Evolutionary conservation across 2,888 invertebrate species (phyloP).

Genomic region (Napeogenes sylphis): DNA sequence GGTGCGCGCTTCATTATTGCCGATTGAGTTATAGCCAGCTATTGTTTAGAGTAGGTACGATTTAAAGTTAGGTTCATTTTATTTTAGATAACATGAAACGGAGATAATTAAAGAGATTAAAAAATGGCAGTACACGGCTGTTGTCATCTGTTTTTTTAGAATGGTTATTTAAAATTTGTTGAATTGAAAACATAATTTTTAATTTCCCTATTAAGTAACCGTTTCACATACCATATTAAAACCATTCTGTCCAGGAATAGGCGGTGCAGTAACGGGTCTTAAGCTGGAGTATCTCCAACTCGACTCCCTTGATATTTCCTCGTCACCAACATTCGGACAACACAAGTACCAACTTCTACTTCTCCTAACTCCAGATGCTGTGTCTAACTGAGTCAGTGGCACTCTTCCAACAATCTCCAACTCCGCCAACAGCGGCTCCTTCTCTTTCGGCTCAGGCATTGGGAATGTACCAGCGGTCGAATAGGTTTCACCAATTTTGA

Average conservation of each 20-base stretch:
- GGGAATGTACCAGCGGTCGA: conserved; percentile 73
- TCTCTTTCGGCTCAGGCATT: conserved; percentile 69
- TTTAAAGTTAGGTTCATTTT: too few relatives aligned
- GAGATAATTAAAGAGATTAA: too few relatives aligned
- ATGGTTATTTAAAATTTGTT: too few relatives aligned
- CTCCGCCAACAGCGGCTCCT: conserved; percentile 65
- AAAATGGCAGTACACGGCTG: too few relatives aligned
- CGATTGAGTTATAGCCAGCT: too few relatives aligned
- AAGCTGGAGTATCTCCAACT: conserved; percentile 69
- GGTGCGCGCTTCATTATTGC: not conserved
- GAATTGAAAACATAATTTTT: too few relatives aligned
- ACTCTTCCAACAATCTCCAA: conserved; percentile 61
- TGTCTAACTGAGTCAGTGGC: conserved; percentile 60
- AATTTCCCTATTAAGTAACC: too few relatives aligned
- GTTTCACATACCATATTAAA: conserved; percentile 40
- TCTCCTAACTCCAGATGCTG: conserved; percentile 62
- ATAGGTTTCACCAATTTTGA: conserved; percentile 60
- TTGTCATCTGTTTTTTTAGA: too few relatives aligned
- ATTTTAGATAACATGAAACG: too few relatives aligned
- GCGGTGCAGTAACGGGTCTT: conserved; percentile 64
- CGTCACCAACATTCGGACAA: conserved; percentile 68
- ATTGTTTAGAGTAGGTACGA: too few relatives aligned
- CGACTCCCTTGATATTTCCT: conserved; percentile 62
- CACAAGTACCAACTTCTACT: conserved; percentile 80
- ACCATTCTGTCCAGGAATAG: conserved; percentile 54